Conservation (phyloP, 2,888 invertebrate species). For the Ecdyonurus torrentis region DNA sequence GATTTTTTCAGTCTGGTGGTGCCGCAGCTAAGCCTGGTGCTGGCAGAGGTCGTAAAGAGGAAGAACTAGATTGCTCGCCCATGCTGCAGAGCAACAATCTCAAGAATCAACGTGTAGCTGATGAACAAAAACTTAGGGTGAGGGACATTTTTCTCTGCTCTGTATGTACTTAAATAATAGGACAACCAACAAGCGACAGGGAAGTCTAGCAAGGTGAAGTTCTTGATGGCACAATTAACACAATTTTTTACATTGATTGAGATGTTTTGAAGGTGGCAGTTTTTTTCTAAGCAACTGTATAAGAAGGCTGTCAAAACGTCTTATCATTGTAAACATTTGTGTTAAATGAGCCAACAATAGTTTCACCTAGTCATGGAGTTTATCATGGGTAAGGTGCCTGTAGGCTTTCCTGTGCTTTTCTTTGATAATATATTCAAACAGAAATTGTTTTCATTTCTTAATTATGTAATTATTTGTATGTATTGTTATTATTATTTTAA, state of each 20-base stretch:
- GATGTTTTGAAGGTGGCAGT: too few species aligned
- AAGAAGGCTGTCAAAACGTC: too few species aligned
- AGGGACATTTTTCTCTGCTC: not conserved
- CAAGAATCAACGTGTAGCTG: conserved; percentile 83
- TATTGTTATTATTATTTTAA: conserved; percentile 25
- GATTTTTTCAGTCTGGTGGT: not conserved
- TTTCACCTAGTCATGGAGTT: too few species aligned
- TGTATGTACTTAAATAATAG: not conserved
- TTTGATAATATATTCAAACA: too few species aligned
- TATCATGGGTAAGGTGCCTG: too few species aligned
- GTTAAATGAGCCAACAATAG: too few species aligned
- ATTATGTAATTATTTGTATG: conserved; percentile 10
- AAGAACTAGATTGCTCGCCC: conserved; percentile 67
- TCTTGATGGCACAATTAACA: too few species aligned
- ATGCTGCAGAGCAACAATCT: conserved; percentile 64
- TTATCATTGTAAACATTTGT: not conserved
- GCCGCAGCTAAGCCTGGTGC: not conserved
- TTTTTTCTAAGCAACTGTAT: too few species aligned
- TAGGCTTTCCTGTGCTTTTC: conserved; percentile 3
- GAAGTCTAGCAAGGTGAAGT: too few species aligned
- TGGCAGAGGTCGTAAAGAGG: conserved; percentile 50
- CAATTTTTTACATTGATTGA: too few species aligned
- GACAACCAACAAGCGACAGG: too few species aligned
- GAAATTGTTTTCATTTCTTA: not conserved
- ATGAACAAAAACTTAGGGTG: conserved; percentile 80